A percentile compares a stretch with the other conserved stretches of the same genome.
Conservation (phyloP, 2,797 vertebrate genomes). For the Anguilla megastoma region DNA sequence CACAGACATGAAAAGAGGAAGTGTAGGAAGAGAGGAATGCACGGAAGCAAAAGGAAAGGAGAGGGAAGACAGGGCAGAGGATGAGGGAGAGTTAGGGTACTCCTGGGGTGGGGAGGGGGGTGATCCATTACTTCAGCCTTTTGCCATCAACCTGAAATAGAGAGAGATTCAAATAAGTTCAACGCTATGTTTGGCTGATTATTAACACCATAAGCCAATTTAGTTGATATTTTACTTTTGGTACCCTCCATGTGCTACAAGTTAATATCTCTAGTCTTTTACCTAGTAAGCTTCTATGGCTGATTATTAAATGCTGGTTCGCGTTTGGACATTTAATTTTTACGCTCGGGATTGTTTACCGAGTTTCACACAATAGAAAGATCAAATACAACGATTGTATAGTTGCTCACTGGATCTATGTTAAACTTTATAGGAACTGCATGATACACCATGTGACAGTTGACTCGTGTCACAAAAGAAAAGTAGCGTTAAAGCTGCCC, state of each 20-base stretch:
- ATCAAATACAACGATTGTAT: background rate
- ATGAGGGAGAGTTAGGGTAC: conserved; percentile 36
- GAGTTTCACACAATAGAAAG: background rate
- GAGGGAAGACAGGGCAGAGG: conserved; percentile 30
- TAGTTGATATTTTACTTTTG: background rate
- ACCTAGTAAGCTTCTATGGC: background rate
- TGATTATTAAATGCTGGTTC: background rate
- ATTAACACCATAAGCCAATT: background rate
- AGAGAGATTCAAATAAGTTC: background rate
- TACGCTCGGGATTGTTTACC: background rate
- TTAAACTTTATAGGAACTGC: background rate
- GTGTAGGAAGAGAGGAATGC: conserved; percentile 29
- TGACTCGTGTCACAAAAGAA: background rate
- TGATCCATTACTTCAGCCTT: conserved; percentile 55
- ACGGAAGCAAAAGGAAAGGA: conserved; percentile 13
- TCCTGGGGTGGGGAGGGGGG: conserved; percentile 48
- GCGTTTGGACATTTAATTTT: background rate
- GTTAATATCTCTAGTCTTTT: background rate
- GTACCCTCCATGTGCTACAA: background rate
- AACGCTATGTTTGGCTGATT: background rate
- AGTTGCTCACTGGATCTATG: background rate
- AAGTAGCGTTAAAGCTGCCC: background rate
- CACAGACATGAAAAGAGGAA: background rate
- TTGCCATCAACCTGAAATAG: conserved; percentile 63
- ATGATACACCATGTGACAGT: background rate